phyloP scores from a whole-genome alignment of 2,888 invertebrate species.

The Leptopterna dolabrata region DNA sequence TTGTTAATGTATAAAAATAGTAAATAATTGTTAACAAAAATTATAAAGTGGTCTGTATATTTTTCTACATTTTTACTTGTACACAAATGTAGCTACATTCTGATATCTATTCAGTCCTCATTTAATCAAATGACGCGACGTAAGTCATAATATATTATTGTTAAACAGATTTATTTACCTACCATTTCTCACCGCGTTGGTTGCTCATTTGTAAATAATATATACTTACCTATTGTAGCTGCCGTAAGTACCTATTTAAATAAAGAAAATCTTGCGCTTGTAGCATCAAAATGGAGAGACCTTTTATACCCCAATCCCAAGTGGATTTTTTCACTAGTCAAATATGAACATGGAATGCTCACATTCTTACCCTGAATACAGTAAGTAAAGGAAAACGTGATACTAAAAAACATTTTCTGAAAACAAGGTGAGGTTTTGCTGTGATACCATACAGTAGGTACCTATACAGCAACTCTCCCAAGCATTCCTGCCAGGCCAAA shows the following conservation, averaged over 20 bases:
- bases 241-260: not conserved
- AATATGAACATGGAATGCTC: too few relatives aligned
- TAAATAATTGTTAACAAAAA: not conserved
- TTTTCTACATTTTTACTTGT: constrained; percentile 27
- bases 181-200: not conserved
- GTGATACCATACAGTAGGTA: too few relatives aligned
- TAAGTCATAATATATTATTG: not conserved
- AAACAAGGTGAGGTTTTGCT: too few relatives aligned
- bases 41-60: not conserved
- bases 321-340: too few relatives aligned
- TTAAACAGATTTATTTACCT: not conserved
- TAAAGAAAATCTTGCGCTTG: not conserved
- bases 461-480: too few relatives aligned
- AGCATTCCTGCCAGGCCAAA: too few relatives aligned
- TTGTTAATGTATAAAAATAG: constrained; percentile 13
- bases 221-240: not conserved
- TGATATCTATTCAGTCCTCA: not conserved
- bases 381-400: too few relatives aligned
- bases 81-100: not conserved
- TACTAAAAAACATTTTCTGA: too few relatives aligned
- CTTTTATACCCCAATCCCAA: not conserved
- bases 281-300: not conserved
- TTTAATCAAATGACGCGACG: not conserved
- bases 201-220: not conserved
- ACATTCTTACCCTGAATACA: too few relatives aligned